Percentiles rank a stretch among this genome's conserved stretches.
Evolutionary conservation across 2,888 invertebrate species (phyloP).

Genomic region (Tenodera sinensis): DNA sequence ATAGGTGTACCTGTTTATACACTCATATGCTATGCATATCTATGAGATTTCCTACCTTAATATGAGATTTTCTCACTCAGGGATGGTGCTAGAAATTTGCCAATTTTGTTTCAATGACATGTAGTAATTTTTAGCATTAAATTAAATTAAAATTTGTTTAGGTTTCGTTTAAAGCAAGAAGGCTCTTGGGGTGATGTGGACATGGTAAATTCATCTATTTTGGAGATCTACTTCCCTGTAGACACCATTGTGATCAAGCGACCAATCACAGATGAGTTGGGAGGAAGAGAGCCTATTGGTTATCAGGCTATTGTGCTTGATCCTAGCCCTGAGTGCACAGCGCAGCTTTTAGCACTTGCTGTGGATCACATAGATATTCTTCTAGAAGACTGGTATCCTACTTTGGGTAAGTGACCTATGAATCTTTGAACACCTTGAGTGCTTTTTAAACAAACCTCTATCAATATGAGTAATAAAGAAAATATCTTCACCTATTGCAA

Average conservation of each 20-base stretch:
- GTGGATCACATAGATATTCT: slow-evolving; percentile 95
- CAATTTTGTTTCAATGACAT: too few relatives aligned
- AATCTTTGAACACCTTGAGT: too few relatives aligned
- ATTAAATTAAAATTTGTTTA: background rate
- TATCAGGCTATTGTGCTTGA: slow-evolving; percentile 69
- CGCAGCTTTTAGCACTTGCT: slow-evolving; percentile 78
- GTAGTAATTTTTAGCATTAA: too few relatives aligned
- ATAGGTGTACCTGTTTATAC: too few relatives aligned
- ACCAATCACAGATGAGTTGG: slow-evolving; percentile 42
- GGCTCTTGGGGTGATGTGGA: slow-evolving; percentile 84
- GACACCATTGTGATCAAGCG: slow-evolving; percentile 58
- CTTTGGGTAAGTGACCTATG: slow-evolving; percentile 54
- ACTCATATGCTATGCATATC: too few relatives aligned
- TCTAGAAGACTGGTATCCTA: slow-evolving; percentile 98
- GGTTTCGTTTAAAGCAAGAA: slow-evolving; percentile 72
- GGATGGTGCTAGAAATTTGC: too few relatives aligned
- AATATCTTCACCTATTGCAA: too few relatives aligned
- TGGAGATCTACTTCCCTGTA: slow-evolving; percentile 82
- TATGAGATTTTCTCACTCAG: too few relatives aligned
- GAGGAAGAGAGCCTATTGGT: slow-evolving; percentile 49
- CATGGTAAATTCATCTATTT: slow-evolving; percentile 70
- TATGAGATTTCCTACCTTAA: too few relatives aligned
- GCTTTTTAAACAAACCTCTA: too few relatives aligned
- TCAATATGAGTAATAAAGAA: too few relatives aligned
- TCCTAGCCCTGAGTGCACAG: slow-evolving; percentile 73